These are phyloP conservation scores for Crocallis elinguaria DNA, from an alignment of 2,888 invertebrate species.

Conservation along the genomic window DNA sequence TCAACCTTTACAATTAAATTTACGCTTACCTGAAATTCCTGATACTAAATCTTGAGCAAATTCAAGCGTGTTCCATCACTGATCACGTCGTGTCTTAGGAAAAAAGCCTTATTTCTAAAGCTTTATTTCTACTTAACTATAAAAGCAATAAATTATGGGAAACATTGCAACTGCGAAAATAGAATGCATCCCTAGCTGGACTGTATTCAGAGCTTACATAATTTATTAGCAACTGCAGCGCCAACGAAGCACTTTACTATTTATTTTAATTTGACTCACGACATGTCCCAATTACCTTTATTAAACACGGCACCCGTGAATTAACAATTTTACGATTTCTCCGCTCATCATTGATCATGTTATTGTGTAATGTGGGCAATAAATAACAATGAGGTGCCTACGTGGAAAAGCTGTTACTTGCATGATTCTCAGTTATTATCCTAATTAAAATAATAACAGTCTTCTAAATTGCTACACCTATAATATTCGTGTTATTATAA, in stretches of 20 bases:
- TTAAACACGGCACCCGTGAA: constrained; percentile 33
- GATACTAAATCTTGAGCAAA: no score
- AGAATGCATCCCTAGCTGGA: constrained; percentile 35
- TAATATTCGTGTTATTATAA: constrained; percentile 24
- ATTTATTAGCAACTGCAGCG: constrained; percentile 57
- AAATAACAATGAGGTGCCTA: constrained; percentile 42
- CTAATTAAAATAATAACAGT: constrained; percentile 36
- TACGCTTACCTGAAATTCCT: no score
- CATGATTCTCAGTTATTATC: constrained; percentile 35
- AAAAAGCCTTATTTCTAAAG: no score
- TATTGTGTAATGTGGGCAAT: constrained; percentile 39
- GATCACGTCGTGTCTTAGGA: no score
- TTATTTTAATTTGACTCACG: constrained; percentile 50
- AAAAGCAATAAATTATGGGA: constrained; percentile 51
- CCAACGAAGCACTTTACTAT: constrained; percentile 30
- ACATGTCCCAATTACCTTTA: constrained; percentile 48
- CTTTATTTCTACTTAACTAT: no score
- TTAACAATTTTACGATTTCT: constrained; percentile 17
- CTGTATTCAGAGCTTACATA: constrained; percentile 51
- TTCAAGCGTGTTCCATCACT: no score
- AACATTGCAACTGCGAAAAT: constrained; percentile 52
- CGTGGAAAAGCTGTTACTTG: constrained; percentile 51
- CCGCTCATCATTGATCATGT: constrained; percentile 37
- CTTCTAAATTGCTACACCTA: constrained; percentile 11
- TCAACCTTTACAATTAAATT: no score